These are phyloP conservation scores for Macaria liturata DNA, from an alignment of 2,888 invertebrate species.

Conservation along the genomic window DNA sequence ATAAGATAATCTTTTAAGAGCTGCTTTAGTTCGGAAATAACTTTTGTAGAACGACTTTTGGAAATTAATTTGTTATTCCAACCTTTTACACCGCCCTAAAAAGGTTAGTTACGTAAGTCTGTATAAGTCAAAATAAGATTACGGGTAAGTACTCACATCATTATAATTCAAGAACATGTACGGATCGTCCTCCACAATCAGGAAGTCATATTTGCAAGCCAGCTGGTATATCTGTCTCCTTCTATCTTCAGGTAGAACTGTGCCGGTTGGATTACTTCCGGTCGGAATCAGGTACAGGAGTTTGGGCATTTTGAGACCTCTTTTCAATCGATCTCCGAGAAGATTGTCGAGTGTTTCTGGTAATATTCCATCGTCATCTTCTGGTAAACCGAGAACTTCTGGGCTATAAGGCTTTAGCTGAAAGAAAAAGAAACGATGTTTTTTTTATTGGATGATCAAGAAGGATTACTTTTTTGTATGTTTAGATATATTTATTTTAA, in stretches of 20 bases:
- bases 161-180: constrained; percentile 91
- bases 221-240: constrained; percentile 88
- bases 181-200: constrained; percentile 93
- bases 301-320: constrained; percentile 86
- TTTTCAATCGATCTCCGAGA: constrained; percentile 69
- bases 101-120: too few relatives aligned
- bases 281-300: constrained; percentile 89
- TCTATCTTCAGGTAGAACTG: constrained; percentile 85
- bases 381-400: constrained; percentile 86
- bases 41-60: too few relatives aligned
- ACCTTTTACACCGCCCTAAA: too few relatives aligned
- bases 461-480: too few relatives aligned
- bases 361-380: constrained; percentile 87
- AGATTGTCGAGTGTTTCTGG: constrained; percentile 83
- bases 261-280: constrained; percentile 90
- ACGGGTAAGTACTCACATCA: constrained; percentile 65
- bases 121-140: too few relatives aligned
- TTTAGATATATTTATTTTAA: too few relatives aligned
- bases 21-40: too few relatives aligned
- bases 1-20: too few relatives aligned
- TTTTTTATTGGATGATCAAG: too few relatives aligned
- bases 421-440: constrained; percentile 25
- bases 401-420: constrained; percentile 88
- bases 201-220: constrained; percentile 89
- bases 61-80: too few relatives aligned